Evolutionary conservation across 2,797 vertebrate genomes (phyloP).

Genomic region (Eidolon dupreanum): DNA sequence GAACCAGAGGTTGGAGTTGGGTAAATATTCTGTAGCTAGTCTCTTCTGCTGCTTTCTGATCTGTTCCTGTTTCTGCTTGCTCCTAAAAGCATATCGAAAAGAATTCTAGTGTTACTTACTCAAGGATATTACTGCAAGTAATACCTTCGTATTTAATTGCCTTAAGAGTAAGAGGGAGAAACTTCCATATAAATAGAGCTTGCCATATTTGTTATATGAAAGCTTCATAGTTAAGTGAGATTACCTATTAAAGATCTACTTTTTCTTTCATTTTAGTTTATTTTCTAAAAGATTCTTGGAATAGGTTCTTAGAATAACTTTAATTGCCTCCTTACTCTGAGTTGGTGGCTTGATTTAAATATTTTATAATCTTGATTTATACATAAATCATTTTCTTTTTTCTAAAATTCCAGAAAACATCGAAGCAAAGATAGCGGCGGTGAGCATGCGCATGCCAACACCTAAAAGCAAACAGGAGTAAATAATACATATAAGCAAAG

Average conservation of each 20-base stretch:
- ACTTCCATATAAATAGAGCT: not conserved
- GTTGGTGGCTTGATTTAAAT: slow-evolving; percentile 46
- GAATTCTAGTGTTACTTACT: not conserved
- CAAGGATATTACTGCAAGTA: not conserved
- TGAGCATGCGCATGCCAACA: not conserved
- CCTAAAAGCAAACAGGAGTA: slow-evolving; percentile 12
- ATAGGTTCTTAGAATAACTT: not conserved
- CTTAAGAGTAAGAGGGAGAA: not conserved
- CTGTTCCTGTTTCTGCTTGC: not conserved
- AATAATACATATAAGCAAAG: slow-evolving; percentile 43
- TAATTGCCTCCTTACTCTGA: slow-evolving; percentile 15
- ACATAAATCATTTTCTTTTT: slow-evolving; percentile 51
- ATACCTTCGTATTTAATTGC: not conserved
- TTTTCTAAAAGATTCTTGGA: not conserved
- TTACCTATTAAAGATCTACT: not conserved
- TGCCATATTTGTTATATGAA: not conserved
- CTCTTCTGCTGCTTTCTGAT: not conserved
- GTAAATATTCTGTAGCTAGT: not conserved
- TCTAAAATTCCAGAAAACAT: slow-evolving; percentile 11
- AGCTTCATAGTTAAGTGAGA: not conserved
- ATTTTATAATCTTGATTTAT: slow-evolving; percentile 47
- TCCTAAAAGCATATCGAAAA: not conserved
- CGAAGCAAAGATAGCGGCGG: not conserved
- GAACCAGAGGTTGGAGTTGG: not conserved
- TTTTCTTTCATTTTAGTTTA: not conserved